Base-by-base conservation (phyloP, 2,113 vertebrate species). In the Chlamydotis undulata region DNA sequence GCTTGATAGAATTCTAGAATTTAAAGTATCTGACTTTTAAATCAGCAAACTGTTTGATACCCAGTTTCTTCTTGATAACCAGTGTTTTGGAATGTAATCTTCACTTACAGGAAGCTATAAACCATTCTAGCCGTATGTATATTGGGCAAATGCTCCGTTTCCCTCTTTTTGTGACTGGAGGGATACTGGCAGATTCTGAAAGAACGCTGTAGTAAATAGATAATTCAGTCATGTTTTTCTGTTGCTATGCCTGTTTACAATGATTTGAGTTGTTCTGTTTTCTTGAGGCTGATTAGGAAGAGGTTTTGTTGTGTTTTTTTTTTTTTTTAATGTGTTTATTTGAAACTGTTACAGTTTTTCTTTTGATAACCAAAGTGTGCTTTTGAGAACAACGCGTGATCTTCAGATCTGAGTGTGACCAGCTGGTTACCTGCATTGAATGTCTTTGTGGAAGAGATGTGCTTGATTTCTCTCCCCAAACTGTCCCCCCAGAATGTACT, bases 211-310 rank as follows among this genome's bases (percentile, higher is more conserved):
- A 57, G 33, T 35, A 37, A 87, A 19, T 21, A 77, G 35, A 60
- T 71, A 4, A 4, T 74, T 59, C 43, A 57, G 0, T 70, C 18
- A 3, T 45, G 15, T 52, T 61, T 7, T 50, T 76, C 33, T 64
- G 1, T 52, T 71, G 29, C 31, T 81, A 3, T 35, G 10, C 3
- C 0, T 49, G 12, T 53, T 67, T 26, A 16, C 37, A 74, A 0
- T 63, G 26, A 37, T 24, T 33, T 21, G 24, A 80, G 41, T 35
- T 22, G 7, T 64, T 91, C 21, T 61, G 12, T 61, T 89, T 89
- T 43, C 59, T 70, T 70, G 25, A 70, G 22, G 19, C 47, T 89
- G 18, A 7, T 65, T 85, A 69, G 67, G 22, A 93, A 53, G 10
- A 41, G 14, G 35, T 35, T 35, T 35, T 35, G 35, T 35, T 35